Percentiles rank a stretch among this genome's conserved stretches.
Evolutionary conservation across 2,888 invertebrate species (phyloP).

Genomic region (Mesorhabditis spiculigera): DNA sequence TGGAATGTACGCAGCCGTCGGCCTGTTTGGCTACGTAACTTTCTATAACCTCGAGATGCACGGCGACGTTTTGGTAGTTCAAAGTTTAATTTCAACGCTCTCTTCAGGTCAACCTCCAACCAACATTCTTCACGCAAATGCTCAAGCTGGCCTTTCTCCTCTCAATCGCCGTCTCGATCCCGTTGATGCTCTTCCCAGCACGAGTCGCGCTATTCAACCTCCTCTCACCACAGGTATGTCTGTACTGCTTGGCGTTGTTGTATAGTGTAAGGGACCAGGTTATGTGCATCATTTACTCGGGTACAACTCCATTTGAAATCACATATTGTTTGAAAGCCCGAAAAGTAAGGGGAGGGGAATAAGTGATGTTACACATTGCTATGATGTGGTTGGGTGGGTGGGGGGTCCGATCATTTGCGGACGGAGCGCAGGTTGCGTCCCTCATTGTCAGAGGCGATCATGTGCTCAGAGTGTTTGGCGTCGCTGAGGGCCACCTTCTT

Average conservation of each 20-base stretch:
- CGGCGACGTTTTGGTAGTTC: conserved; percentile 81
- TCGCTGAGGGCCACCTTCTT: neutral
- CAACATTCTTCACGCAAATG: conserved; percentile 59
- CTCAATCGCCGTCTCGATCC: conserved; percentile 92
- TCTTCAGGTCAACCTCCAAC: neutral
- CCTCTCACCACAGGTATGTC: conserved; percentile 59
- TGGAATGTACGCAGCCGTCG: conserved; percentile 64
- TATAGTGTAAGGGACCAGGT: neutral
- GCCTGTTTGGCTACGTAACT: conserved; percentile 70
- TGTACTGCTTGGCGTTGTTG: conserved; percentile 8
- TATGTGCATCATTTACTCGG: neutral
- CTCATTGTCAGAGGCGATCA: conserved; percentile 13
- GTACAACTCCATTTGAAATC: too few relatives aligned
- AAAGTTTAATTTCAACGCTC: too few relatives aligned
- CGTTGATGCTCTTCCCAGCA: conserved; percentile 92
- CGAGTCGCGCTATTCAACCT: conserved; percentile 87
- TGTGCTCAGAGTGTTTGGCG: conserved; percentile 3
- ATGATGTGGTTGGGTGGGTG: too few relatives aligned
- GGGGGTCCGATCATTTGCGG: conserved; percentile 4
- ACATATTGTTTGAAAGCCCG: too few relatives aligned
- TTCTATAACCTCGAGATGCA: conserved; percentile 66
- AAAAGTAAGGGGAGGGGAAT: too few relatives aligned
- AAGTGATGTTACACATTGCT: too few relatives aligned
- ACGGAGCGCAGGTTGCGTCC: neutral
- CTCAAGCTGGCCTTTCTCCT: conserved; percentile 91